Conservation (phyloP, 2,113 vertebrate species). For the Cacatua alba region DNA sequence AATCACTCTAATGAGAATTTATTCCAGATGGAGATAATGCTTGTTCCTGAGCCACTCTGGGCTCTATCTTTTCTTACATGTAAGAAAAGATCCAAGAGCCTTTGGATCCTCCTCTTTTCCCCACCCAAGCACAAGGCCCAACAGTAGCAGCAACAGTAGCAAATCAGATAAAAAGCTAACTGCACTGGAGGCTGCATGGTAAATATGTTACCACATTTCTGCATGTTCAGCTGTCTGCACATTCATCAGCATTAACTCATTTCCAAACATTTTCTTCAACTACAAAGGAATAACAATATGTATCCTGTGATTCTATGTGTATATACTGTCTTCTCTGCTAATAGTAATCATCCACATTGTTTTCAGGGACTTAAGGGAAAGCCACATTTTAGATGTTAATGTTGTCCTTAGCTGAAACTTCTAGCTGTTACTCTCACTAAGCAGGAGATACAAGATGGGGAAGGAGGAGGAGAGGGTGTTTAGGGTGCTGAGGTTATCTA, state of each 20-base stretch:
- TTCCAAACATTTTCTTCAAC: background rate
- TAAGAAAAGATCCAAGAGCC: background rate
- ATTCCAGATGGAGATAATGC: background rate
- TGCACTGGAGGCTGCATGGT: background rate
- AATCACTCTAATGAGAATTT: background rate
- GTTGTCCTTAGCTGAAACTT: background rate
- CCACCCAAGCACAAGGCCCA: background rate
- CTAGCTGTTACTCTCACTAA: background rate
- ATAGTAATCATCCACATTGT: background rate
- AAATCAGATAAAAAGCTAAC: background rate
- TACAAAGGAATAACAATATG: background rate
- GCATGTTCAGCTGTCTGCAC: background rate
- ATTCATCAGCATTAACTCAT: background rate
- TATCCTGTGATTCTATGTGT: background rate
- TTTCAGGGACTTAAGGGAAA: background rate
- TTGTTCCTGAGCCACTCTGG: background rate
- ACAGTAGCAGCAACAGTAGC: background rate
- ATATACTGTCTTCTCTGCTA: background rate
- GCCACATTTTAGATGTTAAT: fast-evolving
- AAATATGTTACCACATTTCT: background rate
- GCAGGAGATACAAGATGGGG: background rate
- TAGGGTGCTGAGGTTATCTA: background rate
- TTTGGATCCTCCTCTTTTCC: background rate
- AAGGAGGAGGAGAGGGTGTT: background rate
- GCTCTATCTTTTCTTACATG: background rate